These are phyloP conservation scores for Macroteleia sp. DNA, from an alignment of 2,888 invertebrate genomes.

Conservation along the genomic window DNA sequence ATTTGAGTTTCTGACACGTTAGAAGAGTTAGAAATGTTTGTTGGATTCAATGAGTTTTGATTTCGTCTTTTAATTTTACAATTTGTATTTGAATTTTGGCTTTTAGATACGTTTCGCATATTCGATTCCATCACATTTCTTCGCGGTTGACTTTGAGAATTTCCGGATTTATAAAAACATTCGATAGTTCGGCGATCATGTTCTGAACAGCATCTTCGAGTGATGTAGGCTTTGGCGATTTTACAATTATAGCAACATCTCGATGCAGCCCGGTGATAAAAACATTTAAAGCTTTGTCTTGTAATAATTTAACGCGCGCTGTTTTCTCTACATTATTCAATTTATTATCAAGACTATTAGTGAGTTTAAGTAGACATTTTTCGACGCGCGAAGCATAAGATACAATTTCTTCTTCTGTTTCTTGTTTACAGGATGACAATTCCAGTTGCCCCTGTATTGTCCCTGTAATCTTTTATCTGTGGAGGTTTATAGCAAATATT, in stretches of 20 bases:
- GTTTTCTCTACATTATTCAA: too few species aligned
- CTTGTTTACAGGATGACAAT: conserved; percentile 70
- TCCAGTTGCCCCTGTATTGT: conserved; percentile 74
- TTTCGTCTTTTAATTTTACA: conserved; percentile 40
- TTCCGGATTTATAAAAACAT: too few species aligned
- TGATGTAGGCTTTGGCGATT: too few species aligned
- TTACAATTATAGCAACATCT: too few species aligned
- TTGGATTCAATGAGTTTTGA: not conserved
- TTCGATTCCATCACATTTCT: too few species aligned
- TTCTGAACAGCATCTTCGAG: too few species aligned
- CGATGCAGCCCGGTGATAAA: too few species aligned
- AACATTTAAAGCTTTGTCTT: too few species aligned
- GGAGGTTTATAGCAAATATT: conserved; percentile 56
- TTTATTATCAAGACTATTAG: conserved; percentile 66
- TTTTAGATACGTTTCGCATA: too few species aligned
- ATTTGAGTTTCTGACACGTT: not conserved
- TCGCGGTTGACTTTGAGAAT: too few species aligned
- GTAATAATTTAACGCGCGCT: too few species aligned
- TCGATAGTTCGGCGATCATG: too few species aligned
- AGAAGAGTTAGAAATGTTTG: conserved; percentile 9
- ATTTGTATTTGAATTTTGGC: conserved; percentile 3
- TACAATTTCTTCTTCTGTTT: conserved; percentile 65
- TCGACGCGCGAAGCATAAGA: conserved; percentile 70
- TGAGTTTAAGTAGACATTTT: conserved; percentile 71
- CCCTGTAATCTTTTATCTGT: conserved; percentile 44